phyloP scores from a whole-genome alignment of 2,797 vertebrate species.

The Rousettus madagascariensis region DNA sequence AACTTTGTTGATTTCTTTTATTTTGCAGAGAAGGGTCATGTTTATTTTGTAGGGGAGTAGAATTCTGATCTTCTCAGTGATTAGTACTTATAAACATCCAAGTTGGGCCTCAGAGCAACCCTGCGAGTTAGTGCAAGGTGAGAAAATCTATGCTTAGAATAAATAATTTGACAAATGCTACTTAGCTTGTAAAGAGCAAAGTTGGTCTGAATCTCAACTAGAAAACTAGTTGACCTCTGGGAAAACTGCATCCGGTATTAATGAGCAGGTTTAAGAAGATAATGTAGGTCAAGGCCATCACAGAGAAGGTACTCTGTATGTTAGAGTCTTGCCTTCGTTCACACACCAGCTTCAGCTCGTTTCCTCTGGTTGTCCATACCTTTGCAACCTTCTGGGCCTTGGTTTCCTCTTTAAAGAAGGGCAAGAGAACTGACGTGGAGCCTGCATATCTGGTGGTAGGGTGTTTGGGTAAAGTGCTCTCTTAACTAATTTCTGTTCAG shows the following conservation, averaged over 20 bases:
- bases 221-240: background rate
- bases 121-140: background rate
- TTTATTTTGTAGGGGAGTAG: background rate
- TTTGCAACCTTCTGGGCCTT: background rate
- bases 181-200: background rate
- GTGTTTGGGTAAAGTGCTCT: background rate
- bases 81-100: background rate
- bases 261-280: background rate
- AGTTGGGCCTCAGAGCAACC: background rate
- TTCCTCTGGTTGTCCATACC: background rate
- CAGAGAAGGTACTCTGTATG: background rate
- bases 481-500: background rate
- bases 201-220: background rate
- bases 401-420: background rate
- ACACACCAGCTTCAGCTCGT: background rate
- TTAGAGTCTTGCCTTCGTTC: background rate
- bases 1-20: background rate
- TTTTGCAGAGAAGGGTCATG: background rate
- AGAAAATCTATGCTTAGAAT: background rate
- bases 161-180: background rate
- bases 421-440: fast-evolving
- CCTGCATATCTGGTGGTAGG: background rate
- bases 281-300: background rate
- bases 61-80: background rate
- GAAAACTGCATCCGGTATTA: background rate